phyloP scores from a whole-genome alignment of 2,113 vertebrate species.

The Scomber japonicus region DNA sequence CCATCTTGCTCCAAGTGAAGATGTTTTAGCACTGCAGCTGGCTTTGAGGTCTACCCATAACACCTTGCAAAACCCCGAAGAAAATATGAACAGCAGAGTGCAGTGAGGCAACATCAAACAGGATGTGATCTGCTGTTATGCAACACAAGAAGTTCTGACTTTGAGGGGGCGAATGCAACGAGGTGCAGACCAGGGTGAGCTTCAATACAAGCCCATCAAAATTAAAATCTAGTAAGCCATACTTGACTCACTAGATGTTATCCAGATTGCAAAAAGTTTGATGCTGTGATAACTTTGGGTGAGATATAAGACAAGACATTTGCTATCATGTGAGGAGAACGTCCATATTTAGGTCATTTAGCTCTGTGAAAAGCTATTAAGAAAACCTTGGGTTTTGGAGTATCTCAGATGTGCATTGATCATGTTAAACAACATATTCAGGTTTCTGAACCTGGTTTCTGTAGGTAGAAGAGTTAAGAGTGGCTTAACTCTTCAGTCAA shows the following conservation, averaged over 20 bases:
- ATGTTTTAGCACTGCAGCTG: constrained; percentile 3
- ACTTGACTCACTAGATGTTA: background rate
- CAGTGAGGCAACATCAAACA: constrained; percentile 17
- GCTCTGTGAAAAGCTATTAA: no score
- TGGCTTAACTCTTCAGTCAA: no score
- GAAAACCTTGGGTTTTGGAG: no score
- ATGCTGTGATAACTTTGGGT: no score
- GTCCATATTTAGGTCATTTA: no score
- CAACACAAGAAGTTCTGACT: constrained; percentile 25
- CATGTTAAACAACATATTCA: no score
- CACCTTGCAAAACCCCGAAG: constrained; percentile 23
- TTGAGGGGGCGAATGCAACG: background rate
- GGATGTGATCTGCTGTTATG: constrained; percentile 40
- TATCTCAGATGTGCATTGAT: no score
- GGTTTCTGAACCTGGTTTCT: no score
- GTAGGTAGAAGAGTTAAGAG: no score
- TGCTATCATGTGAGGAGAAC: no score
- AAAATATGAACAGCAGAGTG: background rate
- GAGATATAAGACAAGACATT: no score
- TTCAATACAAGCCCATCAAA: background rate
- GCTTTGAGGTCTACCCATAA: constrained; percentile 23
- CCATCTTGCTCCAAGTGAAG: constrained; percentile 15
- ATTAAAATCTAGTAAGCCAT: background rate
- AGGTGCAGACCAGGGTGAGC: background rate
- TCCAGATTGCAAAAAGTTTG: no score